Base-by-base conservation (phyloP, 2,888 invertebrate genomes). In the Petrolisthes manimaculis region DNA sequence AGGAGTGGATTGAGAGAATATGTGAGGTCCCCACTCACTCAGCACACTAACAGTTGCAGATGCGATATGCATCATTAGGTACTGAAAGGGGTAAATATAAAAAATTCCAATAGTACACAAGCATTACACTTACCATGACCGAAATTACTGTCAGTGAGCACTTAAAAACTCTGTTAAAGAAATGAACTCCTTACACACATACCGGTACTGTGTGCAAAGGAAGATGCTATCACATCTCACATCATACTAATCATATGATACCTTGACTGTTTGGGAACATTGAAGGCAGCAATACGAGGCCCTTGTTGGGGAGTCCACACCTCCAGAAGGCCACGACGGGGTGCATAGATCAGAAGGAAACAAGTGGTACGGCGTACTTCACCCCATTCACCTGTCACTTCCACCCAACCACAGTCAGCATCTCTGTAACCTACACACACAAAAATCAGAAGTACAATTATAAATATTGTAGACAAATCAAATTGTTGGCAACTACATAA, bases 371-470 rank as follows among this genome's bases (percentile, higher is more conserved):
- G 94, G 69, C 95, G 93, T 83, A 69, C 69, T 0, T 91, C 91
- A 12, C 90, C 90, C 53, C 91, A 88, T 90, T 95, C 95, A 92
- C 97, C 96, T 61, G 94, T 94, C 0, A 97, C 96, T 93, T 97
- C 96, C 75, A 99, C 94, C 95, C 98, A 99, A 3, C 97, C 97
- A 93, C 98, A 97, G 93, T 99, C 97, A 0, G 99, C 98, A 93
- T 99, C 97, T 83, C 99, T 94, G 93, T 98, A 99, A 4, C 99
- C 94, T 94, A 90, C 14, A 54, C 14, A 54, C 12, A 78, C 9
- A 21, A n/a, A 83, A 83, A 67, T 67, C 18, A 74, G 8, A 18
- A 67, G 67, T 3, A 67, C 67, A 14, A 14, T 67, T 18, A 67
- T 18, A 67, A 67, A 67, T 18, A 14, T 18, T 67, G 12, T 67